A percentile compares a stretch with the other conserved stretches of the same genome.
phyloP scores from a whole-genome alignment of 2,888 invertebrate species.

The Drosophila macrothrix region DNA sequence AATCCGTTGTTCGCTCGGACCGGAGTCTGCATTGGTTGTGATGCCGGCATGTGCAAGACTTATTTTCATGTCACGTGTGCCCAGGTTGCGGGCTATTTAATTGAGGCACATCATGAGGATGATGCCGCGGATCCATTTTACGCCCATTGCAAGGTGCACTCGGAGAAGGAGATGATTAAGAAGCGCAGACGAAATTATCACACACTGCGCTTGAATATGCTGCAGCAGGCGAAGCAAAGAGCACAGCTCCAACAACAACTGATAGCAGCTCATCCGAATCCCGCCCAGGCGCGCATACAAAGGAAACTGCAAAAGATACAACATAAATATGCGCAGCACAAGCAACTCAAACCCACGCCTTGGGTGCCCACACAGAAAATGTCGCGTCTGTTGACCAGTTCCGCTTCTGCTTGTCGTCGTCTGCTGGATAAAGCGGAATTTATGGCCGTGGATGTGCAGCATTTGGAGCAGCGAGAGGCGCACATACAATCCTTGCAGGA shows the following conservation, averaged over 20 bases:
- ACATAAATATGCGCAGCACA: constrained; percentile 91
- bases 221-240: constrained; percentile 87
- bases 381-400: constrained; percentile 95
- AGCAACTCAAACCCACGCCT: constrained; percentile 90
- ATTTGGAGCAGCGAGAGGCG: constrained; percentile 92
- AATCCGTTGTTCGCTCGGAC: constrained; percentile 94
- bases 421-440: constrained; percentile 94
- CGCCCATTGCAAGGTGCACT: constrained; percentile 97
- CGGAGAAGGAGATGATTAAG: constrained; percentile 94
- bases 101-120: constrained; percentile 96
- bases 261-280: constrained; percentile 85
- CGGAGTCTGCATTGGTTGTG: constrained; percentile 98
- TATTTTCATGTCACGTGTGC: constrained; percentile 99
- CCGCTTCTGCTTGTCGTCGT: constrained; percentile 94
- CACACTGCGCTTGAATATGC: constrained; percentile 92
- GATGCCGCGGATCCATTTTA: constrained; percentile 98
- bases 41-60: constrained; percentile 98
- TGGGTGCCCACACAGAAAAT: constrained; percentile 99
- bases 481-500: constrained; percentile 93
- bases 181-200: constrained; percentile 93
- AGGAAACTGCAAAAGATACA: constrained; percentile 94
- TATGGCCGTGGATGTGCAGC: constrained; percentile 94
- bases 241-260: constrained; percentile 57
- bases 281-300: constrained; percentile 91
- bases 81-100: constrained; percentile 95